Percentiles rank a stretch among this genome's conserved stretches.
Evolutionary conservation across 1,140 invertebrate genomes (phyloP).

Genomic region (Ostrea edulis): DNA sequence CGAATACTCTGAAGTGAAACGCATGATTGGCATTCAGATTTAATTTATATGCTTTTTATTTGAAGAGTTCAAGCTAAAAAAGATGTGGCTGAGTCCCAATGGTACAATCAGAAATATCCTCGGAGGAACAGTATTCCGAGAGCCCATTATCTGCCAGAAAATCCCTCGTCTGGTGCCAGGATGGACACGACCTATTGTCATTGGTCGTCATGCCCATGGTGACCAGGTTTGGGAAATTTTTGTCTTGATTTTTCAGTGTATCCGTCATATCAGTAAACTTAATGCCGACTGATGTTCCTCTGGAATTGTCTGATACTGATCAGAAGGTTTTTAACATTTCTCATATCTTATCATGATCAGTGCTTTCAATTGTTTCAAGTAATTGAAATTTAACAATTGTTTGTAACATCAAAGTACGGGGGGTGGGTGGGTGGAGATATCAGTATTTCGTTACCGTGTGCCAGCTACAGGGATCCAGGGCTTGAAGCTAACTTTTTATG

Average conservation of each 20-base stretch:
- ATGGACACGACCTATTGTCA: conserved; percentile 98
- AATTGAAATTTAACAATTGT: too few species aligned
- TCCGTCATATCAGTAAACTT: too few species aligned
- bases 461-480: too few species aligned
- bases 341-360: too few species aligned
- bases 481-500: too few species aligned
- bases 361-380: too few species aligned
- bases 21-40: neutral
- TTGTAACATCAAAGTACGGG: too few species aligned
- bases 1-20: neutral
- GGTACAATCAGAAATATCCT: conserved; percentile 99
- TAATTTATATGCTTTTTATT: neutral
- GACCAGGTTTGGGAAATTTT: conserved; percentile 85
- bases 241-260: neutral
- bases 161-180: conserved; percentile 96
- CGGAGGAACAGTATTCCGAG: conserved; percentile 90
- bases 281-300: too few species aligned
- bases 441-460: too few species aligned
- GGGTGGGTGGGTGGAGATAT: too few species aligned
- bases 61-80: conserved; percentile 96
- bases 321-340: too few species aligned
- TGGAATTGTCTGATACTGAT: too few species aligned
- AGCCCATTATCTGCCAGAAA: conserved; percentile 98
- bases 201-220: conserved; percentile 98
- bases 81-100: conserved; percentile 99